phyloP scores from a whole-genome alignment of 2,797 vertebrate species.

The Lepus townsendii region DNA sequence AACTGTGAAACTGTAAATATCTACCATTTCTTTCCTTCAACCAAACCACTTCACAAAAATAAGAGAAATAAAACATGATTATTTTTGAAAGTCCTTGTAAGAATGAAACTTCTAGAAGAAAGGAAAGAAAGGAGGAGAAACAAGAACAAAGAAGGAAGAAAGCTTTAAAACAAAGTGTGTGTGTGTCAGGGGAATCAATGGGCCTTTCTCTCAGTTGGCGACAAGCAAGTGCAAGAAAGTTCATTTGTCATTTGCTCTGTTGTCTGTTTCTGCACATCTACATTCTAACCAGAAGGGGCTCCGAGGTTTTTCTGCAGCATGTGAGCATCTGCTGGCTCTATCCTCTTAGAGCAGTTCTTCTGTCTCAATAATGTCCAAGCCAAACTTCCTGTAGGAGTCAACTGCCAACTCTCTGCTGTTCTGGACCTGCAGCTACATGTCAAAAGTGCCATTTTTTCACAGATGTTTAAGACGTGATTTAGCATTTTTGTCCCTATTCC shows the following conservation, averaged over 20 bases:
- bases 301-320: conserved; percentile 99
- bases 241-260: conserved; percentile 92
- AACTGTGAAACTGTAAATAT: conserved; percentile 82
- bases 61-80: conserved; percentile 83
- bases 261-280: conserved; percentile 96
- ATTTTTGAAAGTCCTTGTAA: conserved; percentile 87
- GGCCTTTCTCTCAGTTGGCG: conserved; percentile 93
- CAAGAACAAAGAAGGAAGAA: conserved; percentile 53
- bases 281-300: conserved; percentile 94
- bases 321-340: conserved; percentile 99
- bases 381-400: conserved; percentile 99
- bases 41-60: conserved; percentile 72
- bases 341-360: conserved; percentile 99
- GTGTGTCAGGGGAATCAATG: conserved; percentile 61
- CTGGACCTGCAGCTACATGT: conserved; percentile 99
- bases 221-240: conserved; percentile 94
- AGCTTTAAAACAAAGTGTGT: conserved; percentile 52
- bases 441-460: conserved; percentile 99
- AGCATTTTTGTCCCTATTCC: conserved; percentile 99
- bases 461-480: conserved; percentile 99
- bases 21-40: conserved; percentile 80
- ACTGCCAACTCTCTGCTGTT: conserved; percentile 99
- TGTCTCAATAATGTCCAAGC: conserved; percentile 97
- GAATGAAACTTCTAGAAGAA: conserved; percentile 86
- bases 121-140: conserved; percentile 77